Evolutionary conservation across 2,113 vertebrate species (phyloP).

Genomic region (Pungitius pungitius): DNA sequence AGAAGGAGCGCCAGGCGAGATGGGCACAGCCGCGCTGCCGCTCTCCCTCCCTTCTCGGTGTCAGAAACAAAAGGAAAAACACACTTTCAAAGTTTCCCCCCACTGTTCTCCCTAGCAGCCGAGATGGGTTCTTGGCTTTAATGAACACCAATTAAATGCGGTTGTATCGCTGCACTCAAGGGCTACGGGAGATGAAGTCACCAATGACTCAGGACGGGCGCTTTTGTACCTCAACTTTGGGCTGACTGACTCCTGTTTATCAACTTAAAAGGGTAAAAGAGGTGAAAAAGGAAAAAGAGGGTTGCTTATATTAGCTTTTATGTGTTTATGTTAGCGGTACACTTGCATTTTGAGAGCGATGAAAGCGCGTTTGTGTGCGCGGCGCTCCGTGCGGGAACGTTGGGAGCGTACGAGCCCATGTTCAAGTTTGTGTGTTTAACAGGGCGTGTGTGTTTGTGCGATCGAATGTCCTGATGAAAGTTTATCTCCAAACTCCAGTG

Average conservation of each 20-base stretch:
- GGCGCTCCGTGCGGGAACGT: not conserved
- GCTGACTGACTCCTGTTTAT: slow-evolving; percentile 47
- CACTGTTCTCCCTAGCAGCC: slow-evolving; percentile 41
- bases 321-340: slow-evolving; percentile 17
- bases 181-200: slow-evolving; percentile 41
- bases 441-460: slow-evolving; percentile 8
- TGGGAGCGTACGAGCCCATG: not conserved
- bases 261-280: slow-evolving; percentile 40
- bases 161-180: slow-evolving; percentile 47
- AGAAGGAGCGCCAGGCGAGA: slow-evolving; percentile 66
- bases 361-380: not conserved
- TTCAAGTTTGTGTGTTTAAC: not conserved
- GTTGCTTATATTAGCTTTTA: slow-evolving; percentile 26
- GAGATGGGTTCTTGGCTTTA: slow-evolving; percentile 54
- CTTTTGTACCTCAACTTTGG: slow-evolving; percentile 38
- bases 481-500: not conserved
- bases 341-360: not conserved
- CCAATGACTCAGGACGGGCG: slow-evolving; percentile 26
- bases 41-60: slow-evolving; percentile 44
- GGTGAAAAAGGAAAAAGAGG: not conserved
- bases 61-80: slow-evolving; percentile 59
- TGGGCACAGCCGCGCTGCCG: slow-evolving; percentile 61
- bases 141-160: slow-evolving; percentile 71
- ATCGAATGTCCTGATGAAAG: not conserved
- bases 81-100: slow-evolving; percentile 69